phyloP scores from a whole-genome alignment of 2,888 invertebrate genomes.

The Morinoia aosen region DNA sequence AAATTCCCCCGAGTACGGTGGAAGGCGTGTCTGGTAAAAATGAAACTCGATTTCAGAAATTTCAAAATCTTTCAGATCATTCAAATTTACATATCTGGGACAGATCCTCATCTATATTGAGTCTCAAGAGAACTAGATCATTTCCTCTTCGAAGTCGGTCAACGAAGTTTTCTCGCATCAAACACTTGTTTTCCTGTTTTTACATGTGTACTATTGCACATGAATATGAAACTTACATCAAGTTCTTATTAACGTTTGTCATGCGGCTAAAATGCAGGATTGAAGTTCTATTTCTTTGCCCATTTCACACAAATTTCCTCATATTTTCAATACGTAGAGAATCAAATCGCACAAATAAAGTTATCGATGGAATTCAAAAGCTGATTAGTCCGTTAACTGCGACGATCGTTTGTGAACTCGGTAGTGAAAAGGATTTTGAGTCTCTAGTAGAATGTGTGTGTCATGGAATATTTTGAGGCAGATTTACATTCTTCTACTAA shows the following conservation, averaged over 20 bases:
- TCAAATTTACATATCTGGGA: neutral
- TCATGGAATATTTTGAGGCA: too few species aligned
- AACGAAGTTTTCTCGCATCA: neutral
- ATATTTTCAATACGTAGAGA: neutral
- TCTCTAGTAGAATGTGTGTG: too few species aligned
- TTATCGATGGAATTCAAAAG: too few species aligned
- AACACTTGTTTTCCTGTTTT: neutral
- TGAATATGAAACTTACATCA: neutral
- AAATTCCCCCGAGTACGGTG: too few species aligned
- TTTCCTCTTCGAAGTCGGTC: neutral
- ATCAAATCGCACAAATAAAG: neutral
- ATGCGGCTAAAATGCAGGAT: neutral
- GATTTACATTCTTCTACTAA: too few species aligned
- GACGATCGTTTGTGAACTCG: too few species aligned
- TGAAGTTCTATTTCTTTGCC: neutral
- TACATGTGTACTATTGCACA: neutral
- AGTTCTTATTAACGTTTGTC: neutral
- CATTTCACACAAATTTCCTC: neutral
- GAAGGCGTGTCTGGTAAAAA: too few species aligned
- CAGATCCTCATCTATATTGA: neutral
- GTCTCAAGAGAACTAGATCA: neutral
- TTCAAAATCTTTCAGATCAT: too few species aligned
- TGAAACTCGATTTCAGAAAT: too few species aligned
- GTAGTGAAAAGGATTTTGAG: too few species aligned
- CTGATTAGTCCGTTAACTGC: too few species aligned